phyloP scores from a whole-genome alignment of 2,797 vertebrate species.

The Sebastolobus alascanus region DNA sequence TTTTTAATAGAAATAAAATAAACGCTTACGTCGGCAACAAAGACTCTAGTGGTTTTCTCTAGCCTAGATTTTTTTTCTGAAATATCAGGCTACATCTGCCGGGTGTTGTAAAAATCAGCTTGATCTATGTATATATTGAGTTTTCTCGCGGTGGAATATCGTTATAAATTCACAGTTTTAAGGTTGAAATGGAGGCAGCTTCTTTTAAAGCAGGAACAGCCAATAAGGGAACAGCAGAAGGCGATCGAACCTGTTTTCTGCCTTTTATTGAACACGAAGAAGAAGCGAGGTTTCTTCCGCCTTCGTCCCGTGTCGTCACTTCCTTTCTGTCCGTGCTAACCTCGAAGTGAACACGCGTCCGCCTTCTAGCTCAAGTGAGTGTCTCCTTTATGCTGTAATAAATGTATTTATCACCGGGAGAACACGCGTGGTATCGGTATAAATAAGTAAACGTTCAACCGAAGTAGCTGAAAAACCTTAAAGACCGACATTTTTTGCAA shows the following conservation, averaged over 20 bases:
- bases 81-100: background rate
- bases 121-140: background rate
- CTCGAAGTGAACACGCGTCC: constrained; percentile 75
- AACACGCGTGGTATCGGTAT: fast-evolving
- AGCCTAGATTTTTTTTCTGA: background rate
- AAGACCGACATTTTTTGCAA: fast-evolving
- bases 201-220: background rate
- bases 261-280: constrained; percentile 41
- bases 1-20: background rate
- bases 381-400: constrained; percentile 1
- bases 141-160: background rate
- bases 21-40: too few species aligned
- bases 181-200: background rate
- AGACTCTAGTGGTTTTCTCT: too few species aligned
- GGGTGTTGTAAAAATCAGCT: too few species aligned
- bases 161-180: background rate
- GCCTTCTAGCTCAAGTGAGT: constrained; percentile 79
- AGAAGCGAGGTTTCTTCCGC: constrained; percentile 57
- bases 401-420: fast-evolving
- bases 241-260: background rate
- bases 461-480: fast-evolving
- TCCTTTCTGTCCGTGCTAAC: constrained; percentile 80
- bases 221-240: constrained; percentile 25
- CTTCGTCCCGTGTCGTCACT: constrained; percentile 36
- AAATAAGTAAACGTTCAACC: background rate